These are phyloP conservation scores for Enteromius unitaeniatus DNA, from an alignment of 2,797 vertebrate species.

Conservation along the genomic window DNA sequence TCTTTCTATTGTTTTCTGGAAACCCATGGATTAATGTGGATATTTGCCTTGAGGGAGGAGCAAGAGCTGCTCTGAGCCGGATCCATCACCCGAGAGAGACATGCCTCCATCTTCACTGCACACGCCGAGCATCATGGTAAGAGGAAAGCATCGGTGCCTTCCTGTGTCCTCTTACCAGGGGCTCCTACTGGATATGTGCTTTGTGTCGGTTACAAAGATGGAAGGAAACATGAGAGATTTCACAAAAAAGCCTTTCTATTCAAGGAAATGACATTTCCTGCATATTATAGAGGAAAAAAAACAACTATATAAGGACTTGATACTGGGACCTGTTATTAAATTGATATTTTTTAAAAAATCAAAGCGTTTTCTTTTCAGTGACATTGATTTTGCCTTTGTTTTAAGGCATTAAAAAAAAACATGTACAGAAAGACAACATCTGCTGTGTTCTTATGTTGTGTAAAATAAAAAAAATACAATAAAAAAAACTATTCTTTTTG, in stretches of 20 bases:
- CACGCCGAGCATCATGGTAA: slow-evolving; percentile 67
- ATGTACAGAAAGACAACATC: slow-evolving; percentile 90
- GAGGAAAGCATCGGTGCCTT: slow-evolving; percentile 86
- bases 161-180: slow-evolving; percentile 77
- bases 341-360: slow-evolving; percentile 88
- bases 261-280: slow-evolving; percentile 80
- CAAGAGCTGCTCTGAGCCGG: slow-evolving; percentile 72
- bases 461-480: slow-evolving; percentile 85
- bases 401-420: slow-evolving; percentile 78
- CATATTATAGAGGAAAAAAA: slow-evolving; percentile 64
- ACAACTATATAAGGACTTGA: slow-evolving; percentile 68
- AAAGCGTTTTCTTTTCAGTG: slow-evolving; percentile 80
- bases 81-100: slow-evolving; percentile 55
- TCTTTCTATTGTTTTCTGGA: slow-evolving; percentile 58
- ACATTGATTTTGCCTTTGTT: slow-evolving; percentile 84
- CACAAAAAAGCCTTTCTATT: slow-evolving; percentile 86
- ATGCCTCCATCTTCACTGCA: slow-evolving; percentile 46
- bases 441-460: slow-evolving; percentile 92
- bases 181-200: slow-evolving; percentile 62
- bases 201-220: slow-evolving; percentile 50
- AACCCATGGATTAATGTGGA: slow-evolving; percentile 66
- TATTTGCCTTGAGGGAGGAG: slow-evolving; percentile 73
- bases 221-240: slow-evolving; percentile 74
- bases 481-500: slow-evolving; percentile 69
- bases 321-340: slow-evolving; percentile 83